phyloP scores from a whole-genome alignment of 2,113 vertebrate genomes.

The Nestor notabilis region DNA sequence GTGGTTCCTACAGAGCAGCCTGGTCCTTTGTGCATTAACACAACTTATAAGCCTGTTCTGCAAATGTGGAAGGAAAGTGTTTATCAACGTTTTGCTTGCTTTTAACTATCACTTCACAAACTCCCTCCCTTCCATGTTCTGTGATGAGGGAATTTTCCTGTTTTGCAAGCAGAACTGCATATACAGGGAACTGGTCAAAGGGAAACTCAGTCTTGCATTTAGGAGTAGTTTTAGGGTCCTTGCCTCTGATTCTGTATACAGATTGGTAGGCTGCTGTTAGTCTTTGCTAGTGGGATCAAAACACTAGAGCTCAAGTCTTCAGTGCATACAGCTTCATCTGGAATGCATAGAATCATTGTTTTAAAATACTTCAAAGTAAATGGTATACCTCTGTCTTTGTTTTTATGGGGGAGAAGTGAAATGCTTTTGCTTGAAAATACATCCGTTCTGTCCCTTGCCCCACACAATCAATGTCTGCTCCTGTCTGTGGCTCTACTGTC shows the following conservation, averaged over 20 bases:
- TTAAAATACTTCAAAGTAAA: neutral
- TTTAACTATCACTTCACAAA: neutral
- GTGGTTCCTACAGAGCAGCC: neutral
- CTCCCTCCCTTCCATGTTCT: neutral
- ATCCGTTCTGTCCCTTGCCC: neutral
- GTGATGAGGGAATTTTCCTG: neutral
- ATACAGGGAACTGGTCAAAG: neutral
- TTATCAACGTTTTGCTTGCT: neutral
- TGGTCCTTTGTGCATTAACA: neutral
- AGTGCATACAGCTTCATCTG: neutral
- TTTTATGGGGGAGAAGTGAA: neutral
- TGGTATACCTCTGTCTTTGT: neutral
- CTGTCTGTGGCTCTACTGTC: neutral
- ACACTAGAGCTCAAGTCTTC: neutral
- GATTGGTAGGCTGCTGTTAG: neutral
- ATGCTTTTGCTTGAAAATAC: neutral
- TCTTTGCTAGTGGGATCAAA: neutral
- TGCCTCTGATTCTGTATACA: neutral
- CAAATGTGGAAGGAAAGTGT: neutral
- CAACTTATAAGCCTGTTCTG: neutral
- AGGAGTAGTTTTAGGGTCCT: neutral
- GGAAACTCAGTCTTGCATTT: neutral
- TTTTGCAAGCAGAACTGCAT: neutral
- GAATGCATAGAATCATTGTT: neutral
- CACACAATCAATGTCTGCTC: constrained; percentile 29